Base-by-base conservation (phyloP, 1,140 invertebrate species). In the Carposina sasakii region DNA sequence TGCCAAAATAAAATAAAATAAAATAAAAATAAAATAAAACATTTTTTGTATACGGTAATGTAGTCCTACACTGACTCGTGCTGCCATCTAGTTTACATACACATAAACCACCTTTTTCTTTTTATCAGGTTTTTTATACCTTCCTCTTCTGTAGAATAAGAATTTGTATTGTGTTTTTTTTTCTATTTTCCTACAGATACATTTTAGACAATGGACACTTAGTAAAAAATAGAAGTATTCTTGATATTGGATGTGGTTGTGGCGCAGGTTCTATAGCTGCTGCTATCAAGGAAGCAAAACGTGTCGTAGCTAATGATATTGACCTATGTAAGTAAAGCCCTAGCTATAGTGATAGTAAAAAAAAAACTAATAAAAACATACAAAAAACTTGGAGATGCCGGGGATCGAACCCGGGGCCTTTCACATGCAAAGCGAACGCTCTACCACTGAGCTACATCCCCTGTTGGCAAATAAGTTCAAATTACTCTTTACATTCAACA, bases 341-440 rank as follows among this genome's bases (percentile, higher is more conserved):
- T 13, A 36, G 10, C 46, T 33, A 36, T 34, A 15, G 33, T 47
- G 19, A 31, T 44, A 41, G 6, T 21, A 53, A 51, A 47, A 28
- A 50, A 48, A 37, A 0, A 2, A 37, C 37, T 51, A 31, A 31
- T 34, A 43, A 34, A 15, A 34, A n/a, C 2, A 52, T 39, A 13
- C 52, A 60, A 67, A 70, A 64, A 59, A 57, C 43, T 54, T 90
- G 89, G 89, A 91, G 89, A 90, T 90, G 88, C 89, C 89, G 89
- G 89, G 92, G 91, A 93, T 93, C 90, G 92, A 93, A 93, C 91
- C 92, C 91, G 90, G 91, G 92, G 90, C 92, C 92, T 94, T 92
- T 93, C 92, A 93, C 92, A 94, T 94, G 93, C 92, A 92, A 94
- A 94, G 92, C 93, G 92, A 93, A 92, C 92, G 92, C 92, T 93